phyloP scores from a whole-genome alignment of 2,888 invertebrate genomes.

The Hyposoter didymator region DNA sequence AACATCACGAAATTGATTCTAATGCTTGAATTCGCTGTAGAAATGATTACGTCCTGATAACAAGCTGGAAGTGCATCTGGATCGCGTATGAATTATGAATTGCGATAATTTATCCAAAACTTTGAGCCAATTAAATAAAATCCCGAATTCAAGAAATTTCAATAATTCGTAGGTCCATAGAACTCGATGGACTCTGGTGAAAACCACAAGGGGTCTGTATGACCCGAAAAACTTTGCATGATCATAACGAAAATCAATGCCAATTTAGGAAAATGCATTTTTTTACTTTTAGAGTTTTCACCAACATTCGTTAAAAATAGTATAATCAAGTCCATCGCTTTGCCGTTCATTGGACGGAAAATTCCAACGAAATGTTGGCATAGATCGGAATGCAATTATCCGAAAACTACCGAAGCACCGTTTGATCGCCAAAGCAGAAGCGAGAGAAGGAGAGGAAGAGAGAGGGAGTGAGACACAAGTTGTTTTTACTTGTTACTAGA shows the following conservation, averaged over 20 bases:
- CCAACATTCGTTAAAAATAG: background rate
- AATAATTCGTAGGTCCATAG: background rate
- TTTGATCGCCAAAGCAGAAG: constrained; percentile 13
- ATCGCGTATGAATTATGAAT: background rate
- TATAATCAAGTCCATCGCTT: background rate
- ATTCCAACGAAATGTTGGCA: background rate
- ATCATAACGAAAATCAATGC: background rate
- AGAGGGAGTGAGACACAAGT: background rate
- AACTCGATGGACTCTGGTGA: background rate
- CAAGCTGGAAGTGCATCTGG: too few species aligned
- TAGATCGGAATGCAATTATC: constrained; percentile 43
- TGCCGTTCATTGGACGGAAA: background rate
- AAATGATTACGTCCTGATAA: too few species aligned
- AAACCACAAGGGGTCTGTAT: background rate
- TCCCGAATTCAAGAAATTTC: background rate
- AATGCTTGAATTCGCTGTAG: too few species aligned
- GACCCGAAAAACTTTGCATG: background rate
- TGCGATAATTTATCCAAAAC: background rate
- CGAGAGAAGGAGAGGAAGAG: background rate
- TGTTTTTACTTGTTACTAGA: background rate
- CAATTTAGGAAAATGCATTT: background rate
- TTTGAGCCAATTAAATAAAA: background rate
- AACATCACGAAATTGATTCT: too few species aligned
- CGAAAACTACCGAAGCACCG: constrained; percentile 18
- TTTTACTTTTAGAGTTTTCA: background rate